A percentile compares a stretch with the other conserved stretches of the same genome.
phyloP scores from a whole-genome alignment of 2,113 vertebrate genomes.

The Syngnathus typhle region DNA sequence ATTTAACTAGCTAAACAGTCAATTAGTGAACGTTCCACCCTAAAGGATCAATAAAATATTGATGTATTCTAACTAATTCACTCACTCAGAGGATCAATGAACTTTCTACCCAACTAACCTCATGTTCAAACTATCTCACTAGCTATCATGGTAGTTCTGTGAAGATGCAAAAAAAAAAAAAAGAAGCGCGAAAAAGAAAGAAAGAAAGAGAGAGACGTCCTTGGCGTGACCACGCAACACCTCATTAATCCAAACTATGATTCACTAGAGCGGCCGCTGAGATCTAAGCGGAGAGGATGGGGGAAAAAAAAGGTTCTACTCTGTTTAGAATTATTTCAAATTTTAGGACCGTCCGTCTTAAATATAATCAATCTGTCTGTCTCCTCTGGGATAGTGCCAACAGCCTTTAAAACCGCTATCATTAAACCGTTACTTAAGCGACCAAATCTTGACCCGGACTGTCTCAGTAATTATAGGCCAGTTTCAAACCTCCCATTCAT shows the following conservation, averaged over 20 bases:
- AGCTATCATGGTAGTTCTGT: slow-evolving; percentile 14
- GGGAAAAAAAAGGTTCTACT: not conserved
- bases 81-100: not conserved
- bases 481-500: too few relatives aligned
- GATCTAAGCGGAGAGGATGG: not conserved
- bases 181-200: not conserved
- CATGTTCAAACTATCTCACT: not conserved
- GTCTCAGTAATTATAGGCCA: too few relatives aligned
- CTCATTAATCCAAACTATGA: slow-evolving; percentile 6
- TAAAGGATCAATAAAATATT: too few relatives aligned
- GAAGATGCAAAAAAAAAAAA: slow-evolving; percentile 12
- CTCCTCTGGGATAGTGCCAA: too few relatives aligned
- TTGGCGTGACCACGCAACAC: slow-evolving; percentile 23
- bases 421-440: too few relatives aligned
- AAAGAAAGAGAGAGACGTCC: slow-evolving; percentile 31
- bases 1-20: not conserved
- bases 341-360: too few relatives aligned
- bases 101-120: not conserved
- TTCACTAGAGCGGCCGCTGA: not conserved
- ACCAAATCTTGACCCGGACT: too few relatives aligned
- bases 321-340: too few relatives aligned
- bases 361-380: too few relatives aligned
- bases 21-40: not conserved
- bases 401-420: too few relatives aligned
- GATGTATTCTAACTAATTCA: too few relatives aligned